Evolutionary conservation across 2,888 invertebrate species (phyloP).

Genomic region (Leuctra nigra): DNA sequence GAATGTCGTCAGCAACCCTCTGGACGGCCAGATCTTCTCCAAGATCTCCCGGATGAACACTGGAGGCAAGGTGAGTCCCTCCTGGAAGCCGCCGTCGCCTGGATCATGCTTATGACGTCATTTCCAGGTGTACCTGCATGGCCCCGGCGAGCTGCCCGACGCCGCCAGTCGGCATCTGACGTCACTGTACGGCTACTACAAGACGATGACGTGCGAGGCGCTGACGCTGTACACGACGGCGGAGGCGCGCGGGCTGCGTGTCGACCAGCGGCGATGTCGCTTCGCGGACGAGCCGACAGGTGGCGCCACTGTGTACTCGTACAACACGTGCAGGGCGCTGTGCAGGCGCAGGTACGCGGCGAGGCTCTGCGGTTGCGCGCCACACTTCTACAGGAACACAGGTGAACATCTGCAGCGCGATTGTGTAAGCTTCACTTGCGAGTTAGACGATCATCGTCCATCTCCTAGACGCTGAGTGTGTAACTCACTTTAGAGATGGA

Average conservation of each 20-base stretch:
- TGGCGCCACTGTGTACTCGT: constrained; percentile 36
- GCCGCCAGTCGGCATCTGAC: constrained; percentile 45
- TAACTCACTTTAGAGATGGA: too few relatives aligned
- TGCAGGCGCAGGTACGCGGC: constrained; percentile 58
- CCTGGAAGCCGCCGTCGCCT: too few relatives aligned
- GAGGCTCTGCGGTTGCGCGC: constrained; percentile 60
- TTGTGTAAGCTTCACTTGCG: too few relatives aligned
- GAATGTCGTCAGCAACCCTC: constrained; percentile 47
- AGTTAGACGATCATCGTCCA: too few relatives aligned
- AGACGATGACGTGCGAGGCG: constrained; percentile 54
- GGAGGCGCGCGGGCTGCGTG: constrained; percentile 39
- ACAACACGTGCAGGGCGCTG: constrained; percentile 62
- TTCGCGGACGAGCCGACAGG: constrained; percentile 23
- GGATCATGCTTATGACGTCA: background rate
- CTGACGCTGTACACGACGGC: constrained; percentile 51
- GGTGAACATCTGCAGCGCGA: too few relatives aligned
- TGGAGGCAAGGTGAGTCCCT: constrained; percentile 52
- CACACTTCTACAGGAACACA: constrained; percentile 58
- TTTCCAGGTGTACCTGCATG: constrained; percentile 54
- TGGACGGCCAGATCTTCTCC: constrained; percentile 69
- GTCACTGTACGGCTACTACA: constrained; percentile 48
- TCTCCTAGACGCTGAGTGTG: too few relatives aligned
- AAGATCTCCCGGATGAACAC: constrained; percentile 64
- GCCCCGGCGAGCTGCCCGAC: constrained; percentile 60
- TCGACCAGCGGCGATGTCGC: constrained; percentile 54